These are phyloP conservation scores for Thecocarcelia acutangulata DNA, from an alignment of 2,888 invertebrate genomes.

Conservation along the genomic window DNA sequence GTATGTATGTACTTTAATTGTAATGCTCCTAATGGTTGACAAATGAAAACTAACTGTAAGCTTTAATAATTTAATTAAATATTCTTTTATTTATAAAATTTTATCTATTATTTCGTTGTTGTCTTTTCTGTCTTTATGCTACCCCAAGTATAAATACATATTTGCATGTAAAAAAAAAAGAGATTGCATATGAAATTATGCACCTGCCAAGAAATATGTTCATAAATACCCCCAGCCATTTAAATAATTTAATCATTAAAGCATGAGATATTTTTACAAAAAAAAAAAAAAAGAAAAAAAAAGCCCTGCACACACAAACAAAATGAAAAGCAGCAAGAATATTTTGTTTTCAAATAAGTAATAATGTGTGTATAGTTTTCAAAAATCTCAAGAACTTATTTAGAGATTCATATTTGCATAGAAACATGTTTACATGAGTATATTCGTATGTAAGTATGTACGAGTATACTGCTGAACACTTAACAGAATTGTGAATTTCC, in stretches of 20 bases:
- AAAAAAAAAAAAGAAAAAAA: background rate
- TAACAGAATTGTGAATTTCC: too few relatives aligned
- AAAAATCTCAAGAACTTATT: background rate
- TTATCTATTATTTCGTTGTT: constrained; percentile 11
- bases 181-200: constrained; percentile 27
- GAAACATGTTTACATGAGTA: too few relatives aligned
- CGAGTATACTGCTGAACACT: too few relatives aligned
- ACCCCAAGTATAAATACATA: background rate
- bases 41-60: constrained; percentile 60
- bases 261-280: constrained; percentile 47
- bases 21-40: constrained; percentile 50
- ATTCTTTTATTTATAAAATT: constrained; percentile 47
- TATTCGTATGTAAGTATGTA: too few relatives aligned
- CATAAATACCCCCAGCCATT: constrained; percentile 27
- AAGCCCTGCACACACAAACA: too few relatives aligned
- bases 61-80: constrained; percentile 46
- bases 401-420: too few relatives aligned
- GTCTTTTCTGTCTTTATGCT: too few relatives aligned
- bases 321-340: background rate
- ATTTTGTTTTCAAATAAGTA: background rate
- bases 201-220: constrained; percentile 48
- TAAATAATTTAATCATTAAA: constrained; percentile 36
- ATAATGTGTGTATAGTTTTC: background rate
- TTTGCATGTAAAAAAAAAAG: background rate
- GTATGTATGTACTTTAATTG: constrained; percentile 17